phyloP scores from a whole-genome alignment of 2,113 vertebrate species.

The Halichoerus grypus region DNA sequence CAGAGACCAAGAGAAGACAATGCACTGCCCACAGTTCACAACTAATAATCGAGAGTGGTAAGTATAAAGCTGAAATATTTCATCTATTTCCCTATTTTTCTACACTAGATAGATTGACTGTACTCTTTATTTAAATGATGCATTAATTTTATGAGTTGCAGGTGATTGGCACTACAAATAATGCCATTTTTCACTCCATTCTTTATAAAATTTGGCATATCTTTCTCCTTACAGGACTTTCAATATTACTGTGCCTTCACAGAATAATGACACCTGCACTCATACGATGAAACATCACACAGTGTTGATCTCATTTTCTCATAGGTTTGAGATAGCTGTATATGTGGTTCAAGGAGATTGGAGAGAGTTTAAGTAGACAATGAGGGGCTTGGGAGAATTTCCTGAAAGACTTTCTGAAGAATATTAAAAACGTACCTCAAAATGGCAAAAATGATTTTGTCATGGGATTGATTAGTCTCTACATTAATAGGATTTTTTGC shows the following conservation, averaged over 20 bases:
- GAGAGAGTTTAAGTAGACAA: too few species aligned
- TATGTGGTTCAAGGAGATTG: not conserved
- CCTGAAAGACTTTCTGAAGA: too few species aligned
- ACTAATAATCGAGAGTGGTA: not conserved
- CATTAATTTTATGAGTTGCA: not conserved
- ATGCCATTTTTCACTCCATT: not conserved
- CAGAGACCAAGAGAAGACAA: not conserved
- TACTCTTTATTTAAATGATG: not conserved
- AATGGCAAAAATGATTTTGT: not conserved
- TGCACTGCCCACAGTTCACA: not conserved
- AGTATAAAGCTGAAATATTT: fast-evolving
- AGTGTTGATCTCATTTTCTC: fast-evolving
- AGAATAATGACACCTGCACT: not conserved
- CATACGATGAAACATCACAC: fast-evolving
- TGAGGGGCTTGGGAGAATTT: not conserved
- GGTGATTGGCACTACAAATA: not conserved
- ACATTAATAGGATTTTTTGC: not conserved
- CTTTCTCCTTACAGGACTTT: fast-evolving
- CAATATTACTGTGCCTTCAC: not conserved
- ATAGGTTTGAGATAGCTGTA: fast-evolving
- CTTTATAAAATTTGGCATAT: too few species aligned
- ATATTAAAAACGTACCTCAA: not conserved
- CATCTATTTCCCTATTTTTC: not conserved
- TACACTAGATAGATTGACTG: not conserved
- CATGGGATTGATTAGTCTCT: too few species aligned